A percentile compares a stretch with the other conserved stretches of the same genome.
Conservation (phyloP, 2,797 vertebrate species). For the Geotria australis region DNA sequence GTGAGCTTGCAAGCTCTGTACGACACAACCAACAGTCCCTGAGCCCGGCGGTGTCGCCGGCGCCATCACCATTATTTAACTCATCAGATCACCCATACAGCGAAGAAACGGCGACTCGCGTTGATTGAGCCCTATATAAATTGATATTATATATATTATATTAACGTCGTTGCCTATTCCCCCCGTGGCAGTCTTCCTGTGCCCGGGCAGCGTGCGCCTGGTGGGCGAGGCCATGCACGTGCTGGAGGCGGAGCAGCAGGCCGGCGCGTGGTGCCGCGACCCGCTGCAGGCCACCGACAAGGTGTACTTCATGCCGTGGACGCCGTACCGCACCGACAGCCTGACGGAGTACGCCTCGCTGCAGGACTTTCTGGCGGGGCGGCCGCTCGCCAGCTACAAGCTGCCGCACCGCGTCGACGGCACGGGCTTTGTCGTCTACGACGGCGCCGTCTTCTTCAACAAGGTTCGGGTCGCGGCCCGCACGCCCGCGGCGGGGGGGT, state of each 20-base stretch:
- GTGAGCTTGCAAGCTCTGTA: too few relatives aligned
- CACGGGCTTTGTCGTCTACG: constrained; percentile 71
- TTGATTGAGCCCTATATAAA: too few relatives aligned
- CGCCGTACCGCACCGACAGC: constrained; percentile 67
- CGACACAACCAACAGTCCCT: too few relatives aligned
- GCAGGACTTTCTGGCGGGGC: constrained; percentile 49
- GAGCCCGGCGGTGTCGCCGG: too few relatives aligned
- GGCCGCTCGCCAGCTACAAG: constrained; percentile 63
- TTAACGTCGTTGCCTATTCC: too few relatives aligned
- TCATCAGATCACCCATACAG: too few relatives aligned
- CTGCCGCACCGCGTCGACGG: constrained; percentile 70
- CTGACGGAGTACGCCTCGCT: constrained; percentile 63
- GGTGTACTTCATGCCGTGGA: constrained; percentile 80
- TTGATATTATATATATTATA: too few relatives aligned
- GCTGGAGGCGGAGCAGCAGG: constrained; percentile 60
- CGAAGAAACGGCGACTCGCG: too few relatives aligned
- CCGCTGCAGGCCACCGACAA: constrained; percentile 68
- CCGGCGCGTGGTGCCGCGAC: constrained; percentile 80
- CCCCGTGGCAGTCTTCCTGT: constrained; percentile 51
- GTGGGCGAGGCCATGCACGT: constrained; percentile 42
- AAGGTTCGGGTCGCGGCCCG: too few relatives aligned
- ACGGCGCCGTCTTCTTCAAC: constrained; percentile 80
- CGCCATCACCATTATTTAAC: too few relatives aligned
- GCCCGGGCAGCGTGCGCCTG: constrained; percentile 51
- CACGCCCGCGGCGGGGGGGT: too few relatives aligned